Evolutionary conservation across 2,113 vertebrate species (phyloP), one percentile per base, ranked within the genome.

Genomic region (Boleophthalmus pectinirostris): DNA sequence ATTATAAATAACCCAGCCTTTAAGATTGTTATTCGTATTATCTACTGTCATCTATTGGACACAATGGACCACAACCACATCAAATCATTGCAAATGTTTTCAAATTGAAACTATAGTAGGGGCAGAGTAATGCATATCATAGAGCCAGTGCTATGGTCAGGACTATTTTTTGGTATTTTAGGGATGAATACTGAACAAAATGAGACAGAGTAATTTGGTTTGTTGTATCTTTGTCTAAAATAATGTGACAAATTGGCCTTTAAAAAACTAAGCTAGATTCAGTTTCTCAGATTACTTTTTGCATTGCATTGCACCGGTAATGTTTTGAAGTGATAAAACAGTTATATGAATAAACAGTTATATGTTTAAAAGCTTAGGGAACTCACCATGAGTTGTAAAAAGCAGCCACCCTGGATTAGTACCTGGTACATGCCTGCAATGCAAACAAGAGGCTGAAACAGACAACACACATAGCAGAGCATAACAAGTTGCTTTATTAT

Each of bases 1-100:
- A 86, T 85, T 93, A 94, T 92, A 92, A 94, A 90, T 94, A 94
- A 93, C 92, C 87, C 90, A 82, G 84, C 65, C 87, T 89, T 90
- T 89, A 88, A 89, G 84, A 90, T 87, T 77, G 72, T 90, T 74
- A 76, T 88, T 81, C 71, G 67, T 68, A 79, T 87, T 87, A 85
- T 86, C 70, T 82, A 47, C 15, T 75, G 43, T 24, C 73, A 66
- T 66, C 64, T 21, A 16, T 77, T 61, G 1, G 35, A 64, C 54
- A 78, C 60, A 64, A 81, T 23, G 64, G 71, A 69, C 68, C 7
- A 57, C 74, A 74, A 68, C 60, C 14, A 81, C 69, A 9, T 51
- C 72, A 68, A 18, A 60, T 24, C n/a, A 35, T 3, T 33, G 15
- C 66, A 18, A 64, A 67, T 66, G 68, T 35, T 0, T 54, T 25